These are phyloP conservation scores for Uropsilus gracilis DNA, from an alignment of 2,113 vertebrate genomes.

Conservation along the genomic window DNA sequence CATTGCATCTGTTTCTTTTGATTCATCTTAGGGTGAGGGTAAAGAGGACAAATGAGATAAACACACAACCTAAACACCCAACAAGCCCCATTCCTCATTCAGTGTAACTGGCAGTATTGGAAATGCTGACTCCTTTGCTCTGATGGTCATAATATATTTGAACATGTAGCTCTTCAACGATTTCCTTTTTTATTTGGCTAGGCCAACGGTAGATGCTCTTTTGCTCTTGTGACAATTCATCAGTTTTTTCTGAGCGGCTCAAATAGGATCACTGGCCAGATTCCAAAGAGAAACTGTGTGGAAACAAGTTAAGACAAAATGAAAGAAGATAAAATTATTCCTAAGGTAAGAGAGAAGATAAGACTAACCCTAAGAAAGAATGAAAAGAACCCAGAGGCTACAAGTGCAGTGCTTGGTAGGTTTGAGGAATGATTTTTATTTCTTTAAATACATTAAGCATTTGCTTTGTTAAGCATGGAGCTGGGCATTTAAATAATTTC, in stretches of 20 bases:
- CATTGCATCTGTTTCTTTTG: slow-evolving; percentile 66
- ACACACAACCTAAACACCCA: slow-evolving; percentile 70
- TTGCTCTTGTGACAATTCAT: slow-evolving; percentile 74
- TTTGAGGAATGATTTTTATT: slow-evolving; percentile 40
- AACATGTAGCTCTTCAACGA: slow-evolving; percentile 55
- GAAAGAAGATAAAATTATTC: slow-evolving; percentile 53
- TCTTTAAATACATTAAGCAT: slow-evolving; percentile 36
- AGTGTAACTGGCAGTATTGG: not conserved
- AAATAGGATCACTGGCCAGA: slow-evolving; percentile 95
- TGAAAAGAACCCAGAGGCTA: not conserved
- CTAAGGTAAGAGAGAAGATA: slow-evolving; percentile 58
- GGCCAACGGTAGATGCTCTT: not conserved
- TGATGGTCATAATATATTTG: not conserved
- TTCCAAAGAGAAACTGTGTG: slow-evolving; percentile 93
- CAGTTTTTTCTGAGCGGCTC: slow-evolving; percentile 92
- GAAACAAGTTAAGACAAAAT: slow-evolving; percentile 62
- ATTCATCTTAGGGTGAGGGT: slow-evolving; percentile 60
- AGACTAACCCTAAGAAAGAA: not conserved
- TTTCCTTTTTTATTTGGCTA: slow-evolving; percentile 67
- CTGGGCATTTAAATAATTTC: slow-evolving; percentile 1
- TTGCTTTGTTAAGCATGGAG: slow-evolving; percentile 30
- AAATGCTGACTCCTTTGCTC: slow-evolving; percentile 32
- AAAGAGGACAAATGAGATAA: slow-evolving; percentile 60
- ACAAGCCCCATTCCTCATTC: slow-evolving; percentile 65
- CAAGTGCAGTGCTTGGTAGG: not conserved